Evolutionary conservation across 2,888 invertebrate species (phyloP).

Genomic region (Cryptophagus acutangulus): DNA sequence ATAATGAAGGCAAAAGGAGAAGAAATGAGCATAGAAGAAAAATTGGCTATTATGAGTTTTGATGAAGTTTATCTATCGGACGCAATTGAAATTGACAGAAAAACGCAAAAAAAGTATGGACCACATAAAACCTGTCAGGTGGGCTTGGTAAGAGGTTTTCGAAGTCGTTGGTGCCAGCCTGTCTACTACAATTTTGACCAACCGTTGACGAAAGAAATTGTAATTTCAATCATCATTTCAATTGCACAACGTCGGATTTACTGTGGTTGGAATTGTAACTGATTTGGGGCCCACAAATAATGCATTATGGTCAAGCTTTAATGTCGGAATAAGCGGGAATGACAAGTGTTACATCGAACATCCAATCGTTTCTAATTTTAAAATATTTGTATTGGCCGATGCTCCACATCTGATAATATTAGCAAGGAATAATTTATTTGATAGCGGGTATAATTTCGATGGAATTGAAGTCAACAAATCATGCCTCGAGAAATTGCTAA

Average conservation of each 20-base stretch:
- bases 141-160: neutral
- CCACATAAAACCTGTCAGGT: conserved; percentile 1
- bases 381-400: too few relatives aligned
- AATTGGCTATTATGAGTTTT: too few relatives aligned
- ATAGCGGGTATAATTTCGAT: too few relatives aligned
- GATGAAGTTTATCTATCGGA: neutral
- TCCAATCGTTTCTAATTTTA: too few relatives aligned
- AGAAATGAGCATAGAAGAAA: too few relatives aligned
- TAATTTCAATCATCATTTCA: conserved; percentile 21
- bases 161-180: conserved; percentile 9
- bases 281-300: conserved; percentile 27
- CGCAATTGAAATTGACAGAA: neutral
- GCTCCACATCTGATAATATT: too few relatives aligned
- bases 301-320: conserved; percentile 21
- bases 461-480: too few relatives aligned
- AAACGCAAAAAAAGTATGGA: neutral
- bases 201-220: conserved; percentile 25
- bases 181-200: conserved; percentile 30
- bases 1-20: too few relatives aligned
- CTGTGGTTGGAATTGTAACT: conserved; percentile 26
- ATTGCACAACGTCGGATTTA: conserved; percentile 22
- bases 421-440: too few relatives aligned
- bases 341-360: too few relatives aligned
- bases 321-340: too few relatives aligned
- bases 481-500: too few relatives aligned